A percentile compares a stretch with the other conserved stretches of the same genome.
Conservation (phyloP, 2,888 invertebrate species). For the Volucella bombylans region DNA sequence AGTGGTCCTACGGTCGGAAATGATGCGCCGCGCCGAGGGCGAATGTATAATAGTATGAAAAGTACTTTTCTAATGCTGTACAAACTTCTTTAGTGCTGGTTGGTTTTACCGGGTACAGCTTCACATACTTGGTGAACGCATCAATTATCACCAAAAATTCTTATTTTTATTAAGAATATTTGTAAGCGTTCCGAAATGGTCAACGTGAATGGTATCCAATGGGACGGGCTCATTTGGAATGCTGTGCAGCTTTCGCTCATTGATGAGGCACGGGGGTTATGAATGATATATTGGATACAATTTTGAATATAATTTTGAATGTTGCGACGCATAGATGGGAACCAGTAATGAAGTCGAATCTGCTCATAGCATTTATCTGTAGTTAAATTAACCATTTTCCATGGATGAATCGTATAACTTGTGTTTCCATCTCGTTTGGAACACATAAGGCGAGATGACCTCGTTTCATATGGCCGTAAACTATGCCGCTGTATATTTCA, state of each 20-base stretch:
- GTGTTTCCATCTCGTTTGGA: slow-evolving; percentile 18
- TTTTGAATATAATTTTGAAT: slow-evolving; percentile 28
- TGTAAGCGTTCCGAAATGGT: slow-evolving; percentile 81
- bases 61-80: slow-evolving; percentile 57
- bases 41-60: slow-evolving; percentile 55
- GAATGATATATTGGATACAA: slow-evolving; percentile 33
- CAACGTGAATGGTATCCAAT: too few species aligned
- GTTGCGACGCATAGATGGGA: slow-evolving; percentile 19
- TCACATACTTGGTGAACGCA: slow-evolving; percentile 51
- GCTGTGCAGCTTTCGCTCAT: slow-evolving; percentile 70
- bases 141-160: slow-evolving; percentile 42
- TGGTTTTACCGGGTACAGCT: slow-evolving; percentile 38
- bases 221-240: slow-evolving; percentile 45
- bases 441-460: slow-evolving; percentile 33
- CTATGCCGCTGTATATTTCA: slow-evolving; percentile 32
- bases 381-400: slow-evolving; percentile 7
- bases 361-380: slow-evolving; percentile 14
- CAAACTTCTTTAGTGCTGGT: slow-evolving; percentile 49
- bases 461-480: slow-evolving; percentile 23
- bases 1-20: slow-evolving; percentile 27
- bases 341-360: slow-evolving; percentile 31
- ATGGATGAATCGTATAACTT: slow-evolving; percentile 11
- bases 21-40: slow-evolving; percentile 51
- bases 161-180: slow-evolving; percentile 48
- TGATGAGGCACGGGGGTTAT: slow-evolving; percentile 20